Conservation (phyloP, 2,113 vertebrate species). For the Casuarius casuarius region DNA sequence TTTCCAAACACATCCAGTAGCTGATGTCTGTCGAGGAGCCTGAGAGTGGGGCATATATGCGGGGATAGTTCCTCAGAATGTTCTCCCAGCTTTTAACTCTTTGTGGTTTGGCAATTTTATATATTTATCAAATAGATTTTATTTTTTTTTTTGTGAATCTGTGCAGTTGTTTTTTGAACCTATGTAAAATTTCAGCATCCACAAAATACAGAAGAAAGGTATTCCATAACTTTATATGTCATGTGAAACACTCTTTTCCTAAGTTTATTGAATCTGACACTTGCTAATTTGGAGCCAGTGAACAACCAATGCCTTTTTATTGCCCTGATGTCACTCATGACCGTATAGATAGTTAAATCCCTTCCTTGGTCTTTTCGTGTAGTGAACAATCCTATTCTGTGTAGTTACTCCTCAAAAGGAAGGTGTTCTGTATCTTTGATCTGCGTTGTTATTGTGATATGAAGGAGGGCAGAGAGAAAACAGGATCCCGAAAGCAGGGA, state of each 20-base stretch:
- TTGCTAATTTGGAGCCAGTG: not conserved
- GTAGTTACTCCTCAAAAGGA: not conserved
- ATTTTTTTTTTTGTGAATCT: not conserved
- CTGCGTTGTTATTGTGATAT: not conserved
- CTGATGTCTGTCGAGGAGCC: not conserved
- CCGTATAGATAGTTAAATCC: not conserved
- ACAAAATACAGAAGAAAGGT: not conserved
- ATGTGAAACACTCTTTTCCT: not conserved
- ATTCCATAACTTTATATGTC: not conserved
- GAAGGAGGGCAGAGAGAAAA: not conserved
- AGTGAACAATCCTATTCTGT: not conserved
- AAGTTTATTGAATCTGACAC: not conserved
- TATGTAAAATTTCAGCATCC: not conserved
- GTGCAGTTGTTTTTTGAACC: not conserved
- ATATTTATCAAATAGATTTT: not conserved
- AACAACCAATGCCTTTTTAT: not conserved
- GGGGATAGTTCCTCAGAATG: not conserved
- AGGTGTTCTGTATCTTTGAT: not conserved
- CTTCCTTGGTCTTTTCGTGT: not conserved
- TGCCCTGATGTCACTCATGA: not conserved
- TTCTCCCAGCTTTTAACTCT: not conserved
- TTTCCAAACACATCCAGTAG: not conserved
- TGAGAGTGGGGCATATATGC: not conserved
- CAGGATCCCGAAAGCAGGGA: not conserved
- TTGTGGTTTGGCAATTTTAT: not conserved